Evolutionary conservation across 2,797 vertebrate genomes (phyloP).

Genomic region (Schizopygopsis pylzovi): DNA sequence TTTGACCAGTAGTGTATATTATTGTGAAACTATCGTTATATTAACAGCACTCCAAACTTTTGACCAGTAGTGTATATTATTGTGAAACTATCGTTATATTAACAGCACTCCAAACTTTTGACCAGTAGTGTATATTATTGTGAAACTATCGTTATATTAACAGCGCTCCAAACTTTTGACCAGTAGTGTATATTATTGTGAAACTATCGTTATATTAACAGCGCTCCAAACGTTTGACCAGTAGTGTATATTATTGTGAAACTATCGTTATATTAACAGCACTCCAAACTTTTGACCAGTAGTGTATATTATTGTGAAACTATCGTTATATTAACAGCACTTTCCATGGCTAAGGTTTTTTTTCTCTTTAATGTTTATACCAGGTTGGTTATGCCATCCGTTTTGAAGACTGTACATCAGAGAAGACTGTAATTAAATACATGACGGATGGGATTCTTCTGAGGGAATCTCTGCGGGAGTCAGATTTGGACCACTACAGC

Average conservation of each 20-base stretch:
- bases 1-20: too few species aligned
- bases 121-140: background rate
- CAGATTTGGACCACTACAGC: constrained; percentile 96
- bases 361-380: background rate
- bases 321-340: background rate
- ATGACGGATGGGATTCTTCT: constrained; percentile 98
- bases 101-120: background rate
- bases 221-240: background rate
- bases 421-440: constrained; percentile 97
- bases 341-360: background rate
- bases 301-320: background rate
- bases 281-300: background rate
- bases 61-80: background rate
- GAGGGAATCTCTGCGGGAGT: constrained; percentile 94
- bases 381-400: constrained; percentile 97
- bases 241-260: background rate
- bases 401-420: constrained; percentile 97
- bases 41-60: background rate
- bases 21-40: background rate
- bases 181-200: background rate
- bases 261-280: background rate
- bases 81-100: background rate
- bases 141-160: background rate
- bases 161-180: background rate
- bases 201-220: background rate